Percentiles rank a stretch among this genome's conserved stretches.
phyloP scores from a whole-genome alignment of 2,888 invertebrate species.

The Aporophyla nigra region DNA sequence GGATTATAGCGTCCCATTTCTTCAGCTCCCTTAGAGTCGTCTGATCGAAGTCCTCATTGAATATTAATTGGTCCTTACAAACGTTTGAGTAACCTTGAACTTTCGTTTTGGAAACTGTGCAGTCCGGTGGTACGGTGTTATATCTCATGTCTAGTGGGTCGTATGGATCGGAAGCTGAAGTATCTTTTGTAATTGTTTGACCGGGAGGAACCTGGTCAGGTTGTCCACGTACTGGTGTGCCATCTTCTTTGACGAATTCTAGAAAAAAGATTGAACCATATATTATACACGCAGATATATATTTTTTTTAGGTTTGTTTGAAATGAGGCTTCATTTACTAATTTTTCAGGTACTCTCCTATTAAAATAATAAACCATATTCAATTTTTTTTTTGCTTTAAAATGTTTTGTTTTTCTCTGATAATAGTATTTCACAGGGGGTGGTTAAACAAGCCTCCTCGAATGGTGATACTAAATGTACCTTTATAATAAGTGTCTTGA shows the following conservation, averaged over 20 bases:
- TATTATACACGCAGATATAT: background rate
- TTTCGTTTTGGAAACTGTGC: slow-evolving; percentile 24
- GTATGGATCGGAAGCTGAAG: no score
- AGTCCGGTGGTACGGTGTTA: background rate
- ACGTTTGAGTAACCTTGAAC: slow-evolving; percentile 66
- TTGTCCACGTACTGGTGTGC: background rate
- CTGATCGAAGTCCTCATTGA: slow-evolving; percentile 35
- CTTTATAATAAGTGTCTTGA: background rate
- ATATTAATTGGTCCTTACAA: slow-evolving; percentile 76
- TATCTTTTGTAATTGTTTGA: background rate
- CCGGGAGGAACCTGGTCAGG: no score
- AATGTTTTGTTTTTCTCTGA: background rate
- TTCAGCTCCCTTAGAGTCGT: slow-evolving; percentile 73
- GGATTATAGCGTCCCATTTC: slow-evolving; percentile 90
- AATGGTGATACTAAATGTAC: background rate
- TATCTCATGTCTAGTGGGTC: background rate
- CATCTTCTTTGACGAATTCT: slow-evolving; percentile 79
- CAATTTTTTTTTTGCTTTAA: background rate
- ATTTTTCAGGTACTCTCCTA: no score
- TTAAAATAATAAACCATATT: background rate
- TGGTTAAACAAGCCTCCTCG: background rate
- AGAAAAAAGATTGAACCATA: background rate
- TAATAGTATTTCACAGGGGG: background rate
- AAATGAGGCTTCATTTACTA: background rate
- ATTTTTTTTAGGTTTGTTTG: background rate